Base-by-base conservation (phyloP, 1,140 invertebrate genomes). In the Drosophila tropicalis region DNA sequence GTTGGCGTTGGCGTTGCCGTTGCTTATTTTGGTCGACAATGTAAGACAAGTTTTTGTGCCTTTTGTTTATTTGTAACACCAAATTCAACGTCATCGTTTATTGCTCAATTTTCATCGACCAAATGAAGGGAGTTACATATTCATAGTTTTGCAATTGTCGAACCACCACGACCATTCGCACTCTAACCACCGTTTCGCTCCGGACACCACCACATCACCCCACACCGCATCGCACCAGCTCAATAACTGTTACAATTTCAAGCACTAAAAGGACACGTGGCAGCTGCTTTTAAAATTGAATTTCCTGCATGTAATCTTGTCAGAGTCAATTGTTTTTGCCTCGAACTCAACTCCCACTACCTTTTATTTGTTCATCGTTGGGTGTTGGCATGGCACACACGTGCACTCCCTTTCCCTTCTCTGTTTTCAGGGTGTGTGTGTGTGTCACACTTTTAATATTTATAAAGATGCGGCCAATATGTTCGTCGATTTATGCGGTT, bases 271-370 rank as follows among this genome's bases (percentile, higher is more conserved):
- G 64, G 90, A 91, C 90, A 91, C 90, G 90, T 91, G 90, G 90
- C 90, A 91, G 90, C 90, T 91, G 90, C 90, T 91, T 91, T 91
- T 91, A 91, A 91, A 91, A 91, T 91, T 91, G 90, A 91, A 91
- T 91, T 91, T 91, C 90, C 90, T 84, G 86, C 90, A 79, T 91
- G 90, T 91, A 91, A 91, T 91, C 90, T 81, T 90, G 87, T 90
- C 73, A 76, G 85, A 84, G 77, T 91, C 90, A 91, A 91, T 91
- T 91, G 90, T 90, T 91, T 90, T 69, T 86, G 76, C 36, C 39
- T 77, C 39, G 39, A 39, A 6, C 32, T 54, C 57, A n/a, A 34
- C 44, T 32, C 57, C n/a, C 56, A 34, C 44, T 34, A 47, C 12
- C 19, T 17, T 9, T n/a, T 61, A 17, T 41, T 64, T 39, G 32